Evolutionary conservation across 1,140 invertebrate genomes (phyloP), one percentile per base, ranked within the genome.

Genomic region (Heliconius hewitsoni): DNA sequence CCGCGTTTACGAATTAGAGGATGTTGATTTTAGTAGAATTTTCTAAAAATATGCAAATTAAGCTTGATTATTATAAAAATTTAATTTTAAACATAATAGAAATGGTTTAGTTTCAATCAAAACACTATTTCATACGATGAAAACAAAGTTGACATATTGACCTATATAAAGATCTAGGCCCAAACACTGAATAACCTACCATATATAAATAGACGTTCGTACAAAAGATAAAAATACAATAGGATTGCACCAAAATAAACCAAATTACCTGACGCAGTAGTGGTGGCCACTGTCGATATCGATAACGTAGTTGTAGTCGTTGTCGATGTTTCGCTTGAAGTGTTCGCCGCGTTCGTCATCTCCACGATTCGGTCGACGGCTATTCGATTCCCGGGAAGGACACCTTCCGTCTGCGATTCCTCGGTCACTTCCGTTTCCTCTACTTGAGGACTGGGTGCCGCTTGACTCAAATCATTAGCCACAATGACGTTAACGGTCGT

Each of bases 401-500:
- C 85, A 11, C 87, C 93, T n/a, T 85, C 88, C 3, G 83, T 73
- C 37, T 82, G 84, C 4, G 81, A 77, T 1, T 81, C 85, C 11
- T 87, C 86, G 9, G 42, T 55, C 13, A 81, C 75, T 9, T 92
- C 90, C 3, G 76, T 81, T 8, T 91, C 91, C 11, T 89, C 84
- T 0, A 85, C 74, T 39, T 84, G 85, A 9, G 90, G 90, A 74
- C 90, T 90, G 3, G 88, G 81, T 5, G 87, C 82, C 0, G 88
- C 71, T 77, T 87, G 88, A 46, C 84, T 86, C 52, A 93, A 60
- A 75, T 95, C 94, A 74, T 93, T 94, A 0, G 93, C 93, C 0
- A 94, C 94, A 11, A 94, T 94, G 9, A 95, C 94, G 70, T 95
- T 95, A 13, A 95, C 94, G 1, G 93, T 95, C 0, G 94, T 94